phyloP scores from a whole-genome alignment of 2,113 vertebrate genomes.

The Brienomyrus longianalis region DNA sequence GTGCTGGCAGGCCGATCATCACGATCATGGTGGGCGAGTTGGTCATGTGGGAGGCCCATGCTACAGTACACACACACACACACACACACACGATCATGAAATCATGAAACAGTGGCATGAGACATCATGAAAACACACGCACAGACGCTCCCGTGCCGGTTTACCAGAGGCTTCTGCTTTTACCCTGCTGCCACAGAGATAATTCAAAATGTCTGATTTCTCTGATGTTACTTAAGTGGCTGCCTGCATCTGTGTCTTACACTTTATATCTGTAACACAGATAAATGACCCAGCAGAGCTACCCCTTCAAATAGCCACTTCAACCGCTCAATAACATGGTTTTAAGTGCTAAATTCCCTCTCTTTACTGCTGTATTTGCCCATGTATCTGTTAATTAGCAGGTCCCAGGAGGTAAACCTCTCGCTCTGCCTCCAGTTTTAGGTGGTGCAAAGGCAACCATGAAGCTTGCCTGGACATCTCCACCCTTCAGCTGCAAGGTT shows the following conservation, averaged over 20 bases:
- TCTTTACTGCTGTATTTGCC: not conserved
- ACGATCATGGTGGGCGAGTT: conserved; percentile 92
- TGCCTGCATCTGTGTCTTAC: not conserved
- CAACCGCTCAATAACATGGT: not conserved
- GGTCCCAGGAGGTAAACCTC: not conserved
- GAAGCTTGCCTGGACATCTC: not conserved
- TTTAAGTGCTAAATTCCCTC: not conserved
- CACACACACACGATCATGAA: no score
- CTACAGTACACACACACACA: conserved; percentile 48
- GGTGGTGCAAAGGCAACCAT: not conserved
- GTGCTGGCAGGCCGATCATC: conserved; percentile 90
- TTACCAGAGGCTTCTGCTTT: not conserved
- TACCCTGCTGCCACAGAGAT: not conserved
- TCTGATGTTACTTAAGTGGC: not conserved
- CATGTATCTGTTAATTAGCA: not conserved
- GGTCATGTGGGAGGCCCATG: conserved; percentile 97
- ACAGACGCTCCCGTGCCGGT: not conserved
- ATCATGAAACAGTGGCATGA: no score
- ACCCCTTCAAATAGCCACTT: not conserved
- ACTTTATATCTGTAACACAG: not conserved
- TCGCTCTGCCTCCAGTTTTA: not conserved
- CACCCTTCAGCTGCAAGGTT: not conserved
- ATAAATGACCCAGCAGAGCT: not conserved
- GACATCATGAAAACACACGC: not conserved
- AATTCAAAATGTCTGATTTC: not conserved